Evolutionary conservation across 2,113 vertebrate genomes (phyloP).

Genomic region (Danio rerio): GRCz12tu NC_133198.1:40762501-40763000

Average conservation of each 20-base stretch:
- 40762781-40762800: background rate
- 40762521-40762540: constrained; percentile 50
- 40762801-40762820: background rate
- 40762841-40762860: no score
- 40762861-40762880: no score
- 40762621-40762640: background rate
- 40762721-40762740: constrained; percentile 2
- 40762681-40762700: background rate
- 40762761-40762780: background rate
- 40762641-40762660: background rate
- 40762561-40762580: background rate
- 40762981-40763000: no score
- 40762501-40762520: background rate
- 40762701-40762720: constrained; percentile 10
- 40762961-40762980: no score
- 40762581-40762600: background rate
- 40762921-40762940: no score
- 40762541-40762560: background rate
- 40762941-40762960: no score
- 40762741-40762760: background rate
- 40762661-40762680: background rate
- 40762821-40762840: no score
- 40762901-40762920: no score
- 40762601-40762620: background rate
- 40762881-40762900: no score